These are phyloP conservation scores for Cyprichromis sp. DNA, from an alignment of 2,113 vertebrate genomes.

Conservation along the genomic window DNA sequence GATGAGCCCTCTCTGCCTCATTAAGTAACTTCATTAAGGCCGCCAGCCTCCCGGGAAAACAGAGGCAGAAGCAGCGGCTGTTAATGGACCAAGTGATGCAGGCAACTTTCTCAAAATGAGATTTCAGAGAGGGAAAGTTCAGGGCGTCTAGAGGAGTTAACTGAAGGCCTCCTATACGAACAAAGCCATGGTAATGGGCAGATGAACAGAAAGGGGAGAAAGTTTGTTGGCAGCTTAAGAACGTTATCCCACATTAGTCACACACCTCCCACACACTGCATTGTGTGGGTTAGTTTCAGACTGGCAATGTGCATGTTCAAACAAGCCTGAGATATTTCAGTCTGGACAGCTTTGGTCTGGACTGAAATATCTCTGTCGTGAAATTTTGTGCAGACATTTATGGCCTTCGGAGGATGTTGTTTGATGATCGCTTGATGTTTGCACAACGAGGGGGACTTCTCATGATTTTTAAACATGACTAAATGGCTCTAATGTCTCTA, in stretches of 20 bases:
- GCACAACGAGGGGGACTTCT: background rate
- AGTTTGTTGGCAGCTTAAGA: conserved; percentile 26
- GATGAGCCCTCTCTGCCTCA: conserved; percentile 66
- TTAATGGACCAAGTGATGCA: conserved; percentile 47
- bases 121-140: conserved; percentile 1
- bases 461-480: background rate
- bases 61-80: conserved; percentile 17
- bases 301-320: background rate
- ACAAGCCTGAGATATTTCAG: background rate
- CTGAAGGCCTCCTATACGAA: background rate
- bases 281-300: background rate
- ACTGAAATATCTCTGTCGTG: background rate
- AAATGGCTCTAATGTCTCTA: background rate
- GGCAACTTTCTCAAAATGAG: conserved; percentile 41
- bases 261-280: conserved; percentile 28
- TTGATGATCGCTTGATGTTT: background rate
- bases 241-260: conserved; percentile 39
- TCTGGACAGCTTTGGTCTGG: background rate
- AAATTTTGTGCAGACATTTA: background rate
- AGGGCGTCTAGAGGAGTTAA: background rate
- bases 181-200: conserved; percentile 23
- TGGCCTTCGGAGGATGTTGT: background rate
- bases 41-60: conserved; percentile 22
- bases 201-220: conserved; percentile 10
- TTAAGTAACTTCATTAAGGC: conserved; percentile 69